phyloP scores from a whole-genome alignment of 2,888 invertebrate genomes.

The Ophion ventricosus region DNA sequence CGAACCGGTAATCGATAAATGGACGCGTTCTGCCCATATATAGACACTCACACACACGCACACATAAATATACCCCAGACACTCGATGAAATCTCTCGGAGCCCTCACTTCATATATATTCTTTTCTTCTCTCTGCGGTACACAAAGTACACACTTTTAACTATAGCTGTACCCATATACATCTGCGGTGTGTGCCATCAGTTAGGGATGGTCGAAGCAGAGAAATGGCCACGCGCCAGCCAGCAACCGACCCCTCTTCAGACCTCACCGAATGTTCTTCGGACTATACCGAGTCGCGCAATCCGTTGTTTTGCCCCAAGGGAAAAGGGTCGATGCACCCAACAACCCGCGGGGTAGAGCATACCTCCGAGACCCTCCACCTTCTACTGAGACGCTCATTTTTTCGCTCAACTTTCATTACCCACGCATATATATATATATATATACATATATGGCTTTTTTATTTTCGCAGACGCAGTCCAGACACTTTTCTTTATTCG shows the following conservation, averaged over 20 bases:
- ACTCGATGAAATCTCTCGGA: conserved; percentile 51
- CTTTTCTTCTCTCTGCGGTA: conserved; percentile 28
- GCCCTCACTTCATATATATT: conserved; percentile 22
- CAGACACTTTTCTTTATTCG: conserved; percentile 29
- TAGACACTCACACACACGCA: not conserved
- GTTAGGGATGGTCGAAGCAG: conserved; percentile 53
- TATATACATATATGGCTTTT: not conserved
- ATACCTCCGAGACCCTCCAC: conserved; percentile 30
- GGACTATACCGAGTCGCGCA: conserved; percentile 38
- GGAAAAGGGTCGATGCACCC: conserved; percentile 63
- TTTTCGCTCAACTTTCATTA: conserved; percentile 31
- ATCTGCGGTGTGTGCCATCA: not conserved
- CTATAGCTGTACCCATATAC: not conserved
- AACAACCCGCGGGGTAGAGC: conserved; percentile 53
- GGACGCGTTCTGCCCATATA: not conserved
- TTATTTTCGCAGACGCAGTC: conserved; percentile 15
- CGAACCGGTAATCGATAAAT: conserved; percentile 49
- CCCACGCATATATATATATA: not conserved
- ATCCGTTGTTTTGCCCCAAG: conserved; percentile 55
- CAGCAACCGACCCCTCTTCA: conserved; percentile 29
- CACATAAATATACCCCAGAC: not conserved
- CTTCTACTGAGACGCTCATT: conserved; percentile 37
- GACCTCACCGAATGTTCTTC: conserved; percentile 34
- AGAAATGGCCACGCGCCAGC: conserved; percentile 62
- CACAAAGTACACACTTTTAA: conserved; percentile 44